Evolutionary conservation across 1,140 invertebrate species (phyloP).

Genomic region (Nasonia giraulti): DNA sequence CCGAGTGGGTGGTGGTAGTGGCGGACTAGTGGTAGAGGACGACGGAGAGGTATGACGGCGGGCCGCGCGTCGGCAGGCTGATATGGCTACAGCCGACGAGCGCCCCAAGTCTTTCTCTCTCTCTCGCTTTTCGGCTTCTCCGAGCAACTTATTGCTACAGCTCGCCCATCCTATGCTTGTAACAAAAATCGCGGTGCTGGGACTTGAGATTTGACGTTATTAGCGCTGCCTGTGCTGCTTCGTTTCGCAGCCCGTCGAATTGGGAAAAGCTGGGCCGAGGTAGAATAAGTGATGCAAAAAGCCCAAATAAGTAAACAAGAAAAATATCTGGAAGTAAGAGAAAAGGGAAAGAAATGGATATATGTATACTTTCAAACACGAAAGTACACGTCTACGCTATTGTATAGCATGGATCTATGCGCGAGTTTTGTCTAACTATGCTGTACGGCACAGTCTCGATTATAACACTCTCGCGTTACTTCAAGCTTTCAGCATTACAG

Average conservation of each 20-base stretch:
- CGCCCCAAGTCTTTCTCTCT: background rate
- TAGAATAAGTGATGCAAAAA: background rate
- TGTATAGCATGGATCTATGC: too few species aligned
- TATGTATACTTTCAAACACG: too few species aligned
- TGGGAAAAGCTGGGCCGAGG: background rate
- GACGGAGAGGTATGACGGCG: background rate
- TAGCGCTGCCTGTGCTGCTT: background rate
- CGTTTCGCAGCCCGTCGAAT: background rate
- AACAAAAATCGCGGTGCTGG: background rate
- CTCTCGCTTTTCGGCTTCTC: background rate
- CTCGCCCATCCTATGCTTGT: slow-evolving; percentile 23
- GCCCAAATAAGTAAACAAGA: background rate
- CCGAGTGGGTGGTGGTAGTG: background rate
- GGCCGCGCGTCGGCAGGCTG: background rate
- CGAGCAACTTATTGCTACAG: background rate
- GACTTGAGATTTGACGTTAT: background rate
- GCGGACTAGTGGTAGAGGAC: background rate
- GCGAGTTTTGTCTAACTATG: background rate
- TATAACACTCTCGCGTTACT: background rate
- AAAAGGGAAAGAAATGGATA: background rate
- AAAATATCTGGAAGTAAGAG: background rate
- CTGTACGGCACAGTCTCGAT: slow-evolving; percentile 28
- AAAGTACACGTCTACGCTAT: too few species aligned
- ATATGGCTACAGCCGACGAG: background rate
- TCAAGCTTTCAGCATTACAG: background rate